A percentile compares a stretch with the other conserved stretches of the same genome.
phyloP scores from a whole-genome alignment of 2,797 vertebrate species.

The Danio tinwini region DNA sequence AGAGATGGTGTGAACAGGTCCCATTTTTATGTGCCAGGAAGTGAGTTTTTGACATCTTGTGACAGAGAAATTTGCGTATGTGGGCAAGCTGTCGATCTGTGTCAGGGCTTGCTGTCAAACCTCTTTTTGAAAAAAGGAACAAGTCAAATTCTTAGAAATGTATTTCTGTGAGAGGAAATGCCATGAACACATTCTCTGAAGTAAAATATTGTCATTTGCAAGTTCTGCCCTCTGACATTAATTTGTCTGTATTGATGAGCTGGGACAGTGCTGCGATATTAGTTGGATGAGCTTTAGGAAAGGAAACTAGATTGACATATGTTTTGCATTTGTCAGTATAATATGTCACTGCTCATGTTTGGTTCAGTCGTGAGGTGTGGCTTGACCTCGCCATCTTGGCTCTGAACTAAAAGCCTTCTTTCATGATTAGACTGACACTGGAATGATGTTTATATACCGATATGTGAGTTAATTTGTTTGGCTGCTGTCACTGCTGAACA shows the following conservation, averaged over 20 bases:
- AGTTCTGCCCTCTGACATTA: background rate
- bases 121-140: background rate
- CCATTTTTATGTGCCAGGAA: background rate
- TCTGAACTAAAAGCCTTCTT: background rate
- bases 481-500: background rate
- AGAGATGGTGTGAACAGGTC: background rate
- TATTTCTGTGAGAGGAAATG: constrained; percentile 15
- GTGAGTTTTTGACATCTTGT: background rate
- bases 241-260: background rate
- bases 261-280: background rate
- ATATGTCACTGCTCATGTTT: background rate
- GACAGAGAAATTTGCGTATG: background rate
- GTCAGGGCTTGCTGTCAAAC: background rate
- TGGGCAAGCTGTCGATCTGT: background rate
- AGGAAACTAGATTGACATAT: background rate
- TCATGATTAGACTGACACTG: background rate
- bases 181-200: background rate
- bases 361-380: background rate
- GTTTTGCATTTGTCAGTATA: constrained; percentile 3
- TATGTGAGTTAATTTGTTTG: background rate
- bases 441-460: background rate
- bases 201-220: background rate
- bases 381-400: background rate
- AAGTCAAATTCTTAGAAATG: constrained; percentile 16
- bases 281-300: background rate